These are phyloP conservation scores for Myopa tessellatipennis DNA, from an alignment of 2,888 invertebrate species.

Conservation along the genomic window DNA sequence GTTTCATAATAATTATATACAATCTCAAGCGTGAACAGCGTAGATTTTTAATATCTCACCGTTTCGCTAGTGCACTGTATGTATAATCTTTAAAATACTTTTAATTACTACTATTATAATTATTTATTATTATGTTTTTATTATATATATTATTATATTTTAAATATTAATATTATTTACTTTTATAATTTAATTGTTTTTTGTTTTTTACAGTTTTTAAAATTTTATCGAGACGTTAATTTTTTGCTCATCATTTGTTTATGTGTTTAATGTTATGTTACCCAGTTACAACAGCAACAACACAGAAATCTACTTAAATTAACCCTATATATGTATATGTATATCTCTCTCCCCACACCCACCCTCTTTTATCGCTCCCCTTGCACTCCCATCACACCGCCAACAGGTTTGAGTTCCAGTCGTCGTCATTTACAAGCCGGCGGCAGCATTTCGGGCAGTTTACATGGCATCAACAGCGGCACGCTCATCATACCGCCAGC, in stretches of 20 bases:
- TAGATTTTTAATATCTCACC: too few species aligned
- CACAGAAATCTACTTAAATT: too few species aligned
- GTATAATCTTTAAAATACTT: too few species aligned
- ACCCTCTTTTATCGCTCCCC: not conserved
- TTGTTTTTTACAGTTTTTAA: conserved; percentile 50
- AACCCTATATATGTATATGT: not conserved
- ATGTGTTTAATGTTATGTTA: conserved; percentile 19
- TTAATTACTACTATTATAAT: too few species aligned
- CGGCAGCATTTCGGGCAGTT: conserved; percentile 68
- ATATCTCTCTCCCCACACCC: not conserved
- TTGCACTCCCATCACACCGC: not conserved
- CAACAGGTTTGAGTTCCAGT: conserved; percentile 67
- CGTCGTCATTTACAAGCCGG: conserved; percentile 68
- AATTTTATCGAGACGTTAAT: conserved; percentile 27
- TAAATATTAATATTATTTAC: not conserved
- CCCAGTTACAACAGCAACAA: too few species aligned
- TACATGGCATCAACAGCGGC: conserved; percentile 67
- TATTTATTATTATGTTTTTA: too few species aligned
- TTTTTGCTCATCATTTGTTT: conserved; percentile 35
- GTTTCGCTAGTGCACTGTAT: not conserved
- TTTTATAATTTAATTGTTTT: conserved; percentile 33
- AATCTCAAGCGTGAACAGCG: too few species aligned
- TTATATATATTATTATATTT: too few species aligned
- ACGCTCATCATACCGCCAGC: conserved; percentile 67
- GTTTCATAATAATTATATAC: too few species aligned